Base-by-base conservation (phyloP, 2,797 vertebrate species). In the Pogonophryne albipinna region DNA sequence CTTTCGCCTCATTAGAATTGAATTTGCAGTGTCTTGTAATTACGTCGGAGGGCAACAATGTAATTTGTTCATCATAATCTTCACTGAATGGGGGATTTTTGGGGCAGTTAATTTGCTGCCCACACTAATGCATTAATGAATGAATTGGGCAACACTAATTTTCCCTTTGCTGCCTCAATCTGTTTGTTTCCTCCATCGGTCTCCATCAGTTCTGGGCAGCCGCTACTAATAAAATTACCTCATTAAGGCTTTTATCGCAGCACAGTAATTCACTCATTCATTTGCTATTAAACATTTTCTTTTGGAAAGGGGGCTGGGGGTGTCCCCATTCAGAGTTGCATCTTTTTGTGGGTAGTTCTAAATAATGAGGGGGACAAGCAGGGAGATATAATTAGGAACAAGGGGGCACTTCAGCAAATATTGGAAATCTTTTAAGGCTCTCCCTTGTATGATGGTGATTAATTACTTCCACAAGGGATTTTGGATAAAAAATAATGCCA, bases 361-460 rank as follows among this genome's bases (percentile, higher is more conserved):
- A 99, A 98, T 99, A 98, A 98, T 96, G 96, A 97, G 96, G 95
- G 95, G 95, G 94, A 95, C 95, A 92, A 95, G 94, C 94, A 96
- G 97, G 91, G 95, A 98, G 97, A 96, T 97, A 98, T 99, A 99
- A 99, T 99, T 98, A 96, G 97, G 95, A 94, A 96, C 96, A 97
- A 98, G 97, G 95, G 95, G 95, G 93, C 95, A 96, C 97, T 99
- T 97, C 94, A 96, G 95, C 85, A 95, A 96, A 97, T 97, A 97
- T 96, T 93, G 96, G 95, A 95, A 96, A 92, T 96, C 93, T 96
- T 97, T 97, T 95, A 96, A 96, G 94, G 86, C 86, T 64, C 70
- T 90, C 91, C 93, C 92, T 93, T 92, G 92, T 89, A 86, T 89
- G 91, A 82, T 76, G 90, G 93, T 95, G 96, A 98, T 99, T 98